Base-by-base conservation (phyloP, 2,113 vertebrate genomes). In the Misgurnus mizolepis region DNA sequence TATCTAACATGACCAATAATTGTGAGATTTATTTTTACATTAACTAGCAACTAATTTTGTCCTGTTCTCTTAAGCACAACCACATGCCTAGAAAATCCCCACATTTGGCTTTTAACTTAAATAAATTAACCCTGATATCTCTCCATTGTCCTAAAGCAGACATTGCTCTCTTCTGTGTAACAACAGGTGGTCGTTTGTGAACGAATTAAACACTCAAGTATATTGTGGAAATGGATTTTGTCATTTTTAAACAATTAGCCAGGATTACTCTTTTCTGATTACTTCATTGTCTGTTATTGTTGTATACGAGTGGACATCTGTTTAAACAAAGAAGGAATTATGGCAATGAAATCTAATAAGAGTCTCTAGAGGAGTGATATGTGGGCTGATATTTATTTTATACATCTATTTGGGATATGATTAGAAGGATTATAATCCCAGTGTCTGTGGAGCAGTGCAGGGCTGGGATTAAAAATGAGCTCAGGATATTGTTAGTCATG, bases 261-360 rank as follows among this genome's bases (percentile, higher is more conserved):
- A 47, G 56, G 71, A 64, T 60, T 65, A 47, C n/a, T 66, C 8
- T 12, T 34, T 34, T 34, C 27, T 34, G 27, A 76, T 73, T 68
- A 56, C 43, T 71, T 77, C 12, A 67, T 55, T 56, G 4, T 40
- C 93, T 92, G 92, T 89, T 90, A 87, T 80, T 87, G 65, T 83
- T 85, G 67, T 72, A 22, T 22, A 77, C 85, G 85, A 86, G 62
- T 83, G 85, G 92, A 88, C 92, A 93, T 93, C 91, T 93, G 93
- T 87, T 87, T 74, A 86, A 90, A 93, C 90, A 92, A 92, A 89
- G 88, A 89, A 88, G 87, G 84, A 88, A 90, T 90, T 88, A 90
- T 83, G 73, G 80, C 82, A 86, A 85, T 85, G 81, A 82, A 90
- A 89, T 82, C 84, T 83, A 86, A 85, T 39, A 84, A 6, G 86